Evolutionary conservation across 2,888 invertebrate genomes (phyloP), one percentile per base, ranked within the genome.

Genomic region (Dioctria linearis): DNA sequence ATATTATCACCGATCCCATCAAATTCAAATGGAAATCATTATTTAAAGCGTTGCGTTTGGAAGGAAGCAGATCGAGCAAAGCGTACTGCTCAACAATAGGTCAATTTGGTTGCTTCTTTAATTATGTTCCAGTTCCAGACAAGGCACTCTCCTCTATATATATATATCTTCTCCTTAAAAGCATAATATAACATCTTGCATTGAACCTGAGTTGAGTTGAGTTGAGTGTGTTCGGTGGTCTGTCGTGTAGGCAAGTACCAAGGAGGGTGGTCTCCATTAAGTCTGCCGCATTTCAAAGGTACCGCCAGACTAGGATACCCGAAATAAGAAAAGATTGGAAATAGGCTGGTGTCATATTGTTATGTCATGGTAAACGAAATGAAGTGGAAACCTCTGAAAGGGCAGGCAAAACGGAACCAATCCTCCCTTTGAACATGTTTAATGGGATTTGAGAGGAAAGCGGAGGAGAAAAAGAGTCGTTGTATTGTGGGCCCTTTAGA

Each of bases 311-410:
- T 51, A 59, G 51, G 37, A 43, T 69, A 46, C 25, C 79, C 67
- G 79, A 79, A 80, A 82, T 82, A 80, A 81, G 81, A 80, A 76
- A 61, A 83, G 39, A 49, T 80, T 81, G 83, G 65, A 69, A 79
- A 69, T 59, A 43, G 79, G 51, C 63, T 82, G 80, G 82, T 84
- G 83, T 84, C 84, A 83, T 84, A 83, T 83, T 84, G 83, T 84
- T 85, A 69, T 84, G 84, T 84, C 84, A 84, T 83, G 81, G 78
- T 66, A 81, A 79, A 83, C 66, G 82, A 83, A 84, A 83, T 84
- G 83, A 83, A 83, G 83, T 83, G 83, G 83, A 83, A 83, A 76
- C 76, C 76, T 39, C 46, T 40, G 46, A 76, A 76, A 57, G 46
- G 76, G 42, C 73, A 76, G 37, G 25, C 76, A 63, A 78, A 54